Conservation (phyloP, 2,888 invertebrate genomes). For the Stegana nigrithorax region DNA sequence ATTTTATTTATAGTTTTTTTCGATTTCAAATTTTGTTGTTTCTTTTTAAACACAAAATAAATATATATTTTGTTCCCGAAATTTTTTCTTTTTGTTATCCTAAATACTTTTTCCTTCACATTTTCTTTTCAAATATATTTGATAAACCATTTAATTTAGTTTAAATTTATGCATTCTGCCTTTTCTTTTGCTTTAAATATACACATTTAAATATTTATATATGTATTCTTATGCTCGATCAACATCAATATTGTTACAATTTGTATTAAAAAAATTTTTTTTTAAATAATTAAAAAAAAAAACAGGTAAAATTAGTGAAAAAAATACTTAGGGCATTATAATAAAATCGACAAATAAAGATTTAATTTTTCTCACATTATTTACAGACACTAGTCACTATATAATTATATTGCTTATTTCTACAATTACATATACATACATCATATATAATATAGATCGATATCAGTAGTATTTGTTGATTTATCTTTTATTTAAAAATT, state of each 20-base stretch:
- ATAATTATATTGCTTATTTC: slow-evolving; percentile 12
- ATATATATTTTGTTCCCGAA: slow-evolving; percentile 64
- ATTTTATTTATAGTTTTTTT: neutral
- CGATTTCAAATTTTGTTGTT: neutral
- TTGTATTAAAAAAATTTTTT: neutral
- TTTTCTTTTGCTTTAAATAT: neutral
- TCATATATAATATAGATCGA: slow-evolving; percentile 8
- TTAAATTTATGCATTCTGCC: slow-evolving; percentile 2
- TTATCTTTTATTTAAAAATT: too few species aligned
- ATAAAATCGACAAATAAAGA: slow-evolving; percentile 32
- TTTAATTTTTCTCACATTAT: slow-evolving; percentile 3
- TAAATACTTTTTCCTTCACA: slow-evolving; percentile 22
- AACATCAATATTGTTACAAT: slow-evolving; percentile 1
- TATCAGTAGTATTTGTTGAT: slow-evolving; percentile 6
- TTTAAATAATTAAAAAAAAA: too few species aligned
- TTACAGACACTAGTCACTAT: slow-evolving; percentile 4
- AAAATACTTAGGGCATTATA: slow-evolving; percentile 26
- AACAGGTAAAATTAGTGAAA: slow-evolving; percentile 20
- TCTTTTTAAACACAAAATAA: slow-evolving; percentile 50
- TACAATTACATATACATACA: slow-evolving; percentile 17
- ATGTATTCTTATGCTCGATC: slow-evolving; percentile 8
- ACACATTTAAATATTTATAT: slow-evolving; percentile 14
- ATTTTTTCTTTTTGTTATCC: slow-evolving; percentile 29
- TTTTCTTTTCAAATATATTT: slow-evolving; percentile 15
- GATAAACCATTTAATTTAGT: slow-evolving; percentile 24